Evolutionary conservation across 2,113 vertebrate genomes (phyloP), one percentile per base, ranked within the genome.

Genomic region (Neolamprologus tretocephalus): DNA sequence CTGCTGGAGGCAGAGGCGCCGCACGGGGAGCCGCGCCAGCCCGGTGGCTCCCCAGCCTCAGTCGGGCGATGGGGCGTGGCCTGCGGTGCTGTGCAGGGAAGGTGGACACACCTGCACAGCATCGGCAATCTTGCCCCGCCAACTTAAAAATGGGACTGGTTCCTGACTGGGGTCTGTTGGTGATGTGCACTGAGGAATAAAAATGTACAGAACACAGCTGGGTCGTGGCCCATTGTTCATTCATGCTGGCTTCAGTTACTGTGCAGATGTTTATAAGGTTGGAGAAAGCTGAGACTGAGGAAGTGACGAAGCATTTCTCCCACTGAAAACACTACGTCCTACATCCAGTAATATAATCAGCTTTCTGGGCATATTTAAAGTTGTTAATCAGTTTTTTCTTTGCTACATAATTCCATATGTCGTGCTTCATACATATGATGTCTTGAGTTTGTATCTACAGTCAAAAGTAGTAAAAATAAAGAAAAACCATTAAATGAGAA

Each of bases 171-270:
- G 8, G 8, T 58, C 0, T 58, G 55, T 17, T 58, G 55, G 5
- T 58, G 26, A 58, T 58, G 55, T 58, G 55, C 26, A 1, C 17
- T 58, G 26, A 58, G 26, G 26, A 58, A 58, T 58, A 58, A 58
- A 58, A 0, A 57, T 57, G 12, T 8, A 31, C 13, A 58, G 0
- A 58, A 17, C 14, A 61, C 57, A 10, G 0, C 57, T 61, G 57
- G 26, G 57, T 28, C 53, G 0, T 23, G n/a, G 53, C 53, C 10
- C 54, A 57, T 14, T 57, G 55, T 58, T 58, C 26, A 28, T 16
- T 58, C 55, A 5, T 28, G 55, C 26, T 58, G 55, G 55, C 1
- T 0, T 58, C 55, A 28, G 55, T 58, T 9, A 58, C 14, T 58
- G 55, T 4, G 8, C 26, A 28, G 2, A 58, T 58, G 10, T 58